Conservation (phyloP, 2,888 invertebrate genomes). For the Elegia similella region DNA sequence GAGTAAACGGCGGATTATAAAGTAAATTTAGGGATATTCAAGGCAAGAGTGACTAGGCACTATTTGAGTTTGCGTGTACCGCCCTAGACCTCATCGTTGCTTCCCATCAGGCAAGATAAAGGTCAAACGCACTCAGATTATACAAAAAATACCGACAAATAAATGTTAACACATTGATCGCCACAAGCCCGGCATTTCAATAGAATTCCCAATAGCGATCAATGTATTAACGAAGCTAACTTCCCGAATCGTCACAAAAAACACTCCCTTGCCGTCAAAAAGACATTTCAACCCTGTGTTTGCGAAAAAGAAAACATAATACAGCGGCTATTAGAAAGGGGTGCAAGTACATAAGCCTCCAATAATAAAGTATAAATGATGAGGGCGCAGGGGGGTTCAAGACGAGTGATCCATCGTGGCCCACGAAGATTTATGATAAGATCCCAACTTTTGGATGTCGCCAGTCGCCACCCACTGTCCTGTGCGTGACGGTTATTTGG, state of each 20-base stretch:
- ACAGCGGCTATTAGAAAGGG: conserved; percentile 34
- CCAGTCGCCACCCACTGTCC: conserved; percentile 53
- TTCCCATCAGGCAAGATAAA: too few relatives aligned
- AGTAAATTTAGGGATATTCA: too few relatives aligned
- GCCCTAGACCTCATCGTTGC: too few relatives aligned
- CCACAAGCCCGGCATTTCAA: too few relatives aligned
- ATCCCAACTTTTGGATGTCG: conserved; percentile 59
- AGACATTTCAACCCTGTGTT: conserved; percentile 5
- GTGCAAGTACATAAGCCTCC: conserved; percentile 45
- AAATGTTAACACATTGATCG: too few relatives aligned
- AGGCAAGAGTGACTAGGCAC: too few relatives aligned
- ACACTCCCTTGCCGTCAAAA: neutral
- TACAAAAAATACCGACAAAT: too few relatives aligned
- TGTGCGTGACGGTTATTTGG: conserved; percentile 18
- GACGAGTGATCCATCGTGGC: conserved; percentile 50
- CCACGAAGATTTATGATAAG: conserved; percentile 62
- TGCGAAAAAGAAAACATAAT: conserved; percentile 19
- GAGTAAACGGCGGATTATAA: too few relatives aligned
- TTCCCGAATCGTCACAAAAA: conserved; percentile 3
- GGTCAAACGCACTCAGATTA: too few relatives aligned
- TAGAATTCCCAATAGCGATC: too few relatives aligned
- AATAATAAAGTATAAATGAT: conserved; percentile 64
- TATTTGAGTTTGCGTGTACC: too few relatives aligned
- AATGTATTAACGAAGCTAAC: neutral
- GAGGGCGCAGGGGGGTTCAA: conserved; percentile 39